phyloP scores from a whole-genome alignment of 2,113 vertebrate species.

The Phyllostomus hastatus region DNA sequence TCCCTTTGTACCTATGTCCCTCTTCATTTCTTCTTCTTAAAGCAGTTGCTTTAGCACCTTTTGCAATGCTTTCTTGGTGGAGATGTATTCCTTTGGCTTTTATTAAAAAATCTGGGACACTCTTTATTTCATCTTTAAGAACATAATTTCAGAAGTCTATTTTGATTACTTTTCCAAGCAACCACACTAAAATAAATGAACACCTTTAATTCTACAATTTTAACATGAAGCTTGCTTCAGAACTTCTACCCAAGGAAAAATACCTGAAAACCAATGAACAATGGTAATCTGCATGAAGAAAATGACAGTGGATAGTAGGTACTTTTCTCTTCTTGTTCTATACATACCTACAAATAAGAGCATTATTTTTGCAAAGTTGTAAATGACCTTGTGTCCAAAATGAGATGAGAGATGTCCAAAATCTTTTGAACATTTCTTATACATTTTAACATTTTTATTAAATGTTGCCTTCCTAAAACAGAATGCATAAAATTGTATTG shows the following conservation, averaged over 20 bases:
- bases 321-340: background rate
- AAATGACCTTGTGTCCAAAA: background rate
- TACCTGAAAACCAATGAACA: background rate
- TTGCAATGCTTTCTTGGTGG: too few species aligned
- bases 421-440: background rate
- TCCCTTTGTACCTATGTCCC: too few species aligned
- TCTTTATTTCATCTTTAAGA: background rate
- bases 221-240: background rate
- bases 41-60: too few species aligned
- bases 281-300: background rate
- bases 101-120: too few species aligned
- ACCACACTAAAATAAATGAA: background rate
- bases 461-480: background rate
- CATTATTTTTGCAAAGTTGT: background rate
- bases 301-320: background rate
- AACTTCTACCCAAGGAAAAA: background rate
- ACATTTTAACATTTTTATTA: background rate
- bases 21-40: too few species aligned
- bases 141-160: background rate
- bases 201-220: background rate
- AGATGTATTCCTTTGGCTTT: too few species aligned
- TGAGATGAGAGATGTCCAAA: background rate
- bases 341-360: background rate
- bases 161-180: constrained; percentile 11
- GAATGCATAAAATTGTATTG: background rate